These are phyloP conservation scores for Ptychadena robeensis DNA, from an alignment of 2,797 vertebrate genomes.

Conservation along the genomic window DNA sequence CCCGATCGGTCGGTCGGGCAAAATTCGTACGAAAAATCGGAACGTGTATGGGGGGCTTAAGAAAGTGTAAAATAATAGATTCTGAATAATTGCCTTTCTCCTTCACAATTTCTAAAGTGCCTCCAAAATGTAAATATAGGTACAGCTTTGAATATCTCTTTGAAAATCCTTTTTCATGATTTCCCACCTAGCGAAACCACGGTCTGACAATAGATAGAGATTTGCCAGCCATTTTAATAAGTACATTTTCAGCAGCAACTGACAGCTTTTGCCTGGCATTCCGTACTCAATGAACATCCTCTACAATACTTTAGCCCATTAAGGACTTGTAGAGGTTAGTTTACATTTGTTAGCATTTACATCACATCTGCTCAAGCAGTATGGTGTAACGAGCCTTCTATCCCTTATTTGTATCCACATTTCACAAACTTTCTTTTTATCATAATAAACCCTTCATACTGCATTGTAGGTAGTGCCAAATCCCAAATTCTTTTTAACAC, in stretches of 20 bases:
- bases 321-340: neutral
- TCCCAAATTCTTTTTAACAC: conserved; percentile 4
- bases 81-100: neutral
- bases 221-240: neutral
- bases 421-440: neutral
- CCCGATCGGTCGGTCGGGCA: too few relatives aligned
- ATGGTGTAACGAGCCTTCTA: neutral
- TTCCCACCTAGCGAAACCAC: neutral
- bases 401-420: conserved; percentile 13
- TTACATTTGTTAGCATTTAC: neutral
- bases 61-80: neutral
- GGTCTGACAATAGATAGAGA: neutral
- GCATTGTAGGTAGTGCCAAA: conserved; percentile 7
- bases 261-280: neutral
- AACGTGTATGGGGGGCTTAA: too few relatives aligned
- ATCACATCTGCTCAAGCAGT: neutral
- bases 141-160: too few relatives aligned
- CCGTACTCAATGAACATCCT: neutral
- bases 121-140: too few relatives aligned
- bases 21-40: too few relatives aligned
- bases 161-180: neutral
- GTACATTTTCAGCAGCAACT: neutral
- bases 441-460: neutral
- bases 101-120: neutral
- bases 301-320: neutral